phyloP scores from a whole-genome alignment of 2,797 vertebrate species.

The Hephaestus fuliginosus region DNA sequence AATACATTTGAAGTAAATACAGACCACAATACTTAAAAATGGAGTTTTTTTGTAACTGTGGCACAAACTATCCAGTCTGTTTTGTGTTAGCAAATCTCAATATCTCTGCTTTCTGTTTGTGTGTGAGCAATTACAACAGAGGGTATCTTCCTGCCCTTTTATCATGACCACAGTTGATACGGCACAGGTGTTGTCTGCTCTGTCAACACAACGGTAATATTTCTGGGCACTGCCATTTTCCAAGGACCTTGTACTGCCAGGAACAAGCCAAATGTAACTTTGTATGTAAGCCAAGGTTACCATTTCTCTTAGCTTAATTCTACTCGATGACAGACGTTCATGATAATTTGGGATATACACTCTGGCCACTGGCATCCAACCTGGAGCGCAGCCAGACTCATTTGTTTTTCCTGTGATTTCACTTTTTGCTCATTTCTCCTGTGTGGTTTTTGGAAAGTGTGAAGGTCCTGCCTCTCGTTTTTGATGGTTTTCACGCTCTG shows the following conservation, averaged over 20 bases:
- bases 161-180: conserved; percentile 22
- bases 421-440: conserved; percentile 1
- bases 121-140: not conserved
- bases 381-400: conserved; percentile 30
- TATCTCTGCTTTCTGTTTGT: conserved; percentile 8
- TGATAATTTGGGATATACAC: conserved; percentile 53
- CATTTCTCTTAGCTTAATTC: conserved; percentile 62
- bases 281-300: conserved; percentile 65
- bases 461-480: conserved; percentile 3
- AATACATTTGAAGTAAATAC: not conserved
- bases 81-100: not conserved
- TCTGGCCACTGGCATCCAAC: conserved; percentile 47
- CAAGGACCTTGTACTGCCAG: conserved; percentile 18
- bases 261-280: conserved; percentile 46
- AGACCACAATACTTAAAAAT: no score
- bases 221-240: conserved; percentile 45
- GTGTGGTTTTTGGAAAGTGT: not conserved
- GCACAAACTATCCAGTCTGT: not conserved
- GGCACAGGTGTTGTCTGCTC: conserved; percentile 57
- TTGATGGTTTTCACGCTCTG: conserved; percentile 8
- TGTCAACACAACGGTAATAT: conserved; percentile 61
- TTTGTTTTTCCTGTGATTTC: conserved; percentile 17
- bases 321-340: conserved; percentile 55
- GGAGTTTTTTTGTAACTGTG: not conserved
- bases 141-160: conserved; percentile 17